phyloP scores from a whole-genome alignment of 2,888 invertebrate genomes.

The Eupeodes latifasciatus region DNA sequence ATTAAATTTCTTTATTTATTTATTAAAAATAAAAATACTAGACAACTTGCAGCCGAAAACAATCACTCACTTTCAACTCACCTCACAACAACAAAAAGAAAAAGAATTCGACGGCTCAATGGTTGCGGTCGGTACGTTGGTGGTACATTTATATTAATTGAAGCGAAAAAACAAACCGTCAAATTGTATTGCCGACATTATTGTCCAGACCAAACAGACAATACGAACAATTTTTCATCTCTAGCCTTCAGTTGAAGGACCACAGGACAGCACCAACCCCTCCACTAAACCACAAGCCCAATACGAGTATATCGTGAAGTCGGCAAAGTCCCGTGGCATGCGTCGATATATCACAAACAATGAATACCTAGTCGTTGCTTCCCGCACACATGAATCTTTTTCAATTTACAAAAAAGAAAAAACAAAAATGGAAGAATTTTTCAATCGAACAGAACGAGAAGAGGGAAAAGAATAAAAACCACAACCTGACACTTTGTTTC shows the following conservation, averaged over 20 bases:
- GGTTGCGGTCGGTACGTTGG: slow-evolving; percentile 11
- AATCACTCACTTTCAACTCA: slow-evolving; percentile 26
- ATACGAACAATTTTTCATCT: slow-evolving; percentile 71
- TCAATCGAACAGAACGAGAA: not conserved
- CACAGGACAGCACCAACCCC: not conserved
- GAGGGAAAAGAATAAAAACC: slow-evolving; percentile 21
- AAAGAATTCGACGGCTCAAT: not conserved
- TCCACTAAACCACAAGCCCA: slow-evolving; percentile 24
- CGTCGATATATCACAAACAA: slow-evolving; percentile 43
- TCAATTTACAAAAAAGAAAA: slow-evolving; percentile 30
- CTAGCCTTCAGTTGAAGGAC: slow-evolving; percentile 11
- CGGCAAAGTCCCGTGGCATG: not conserved
- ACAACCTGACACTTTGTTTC: slow-evolving; percentile 53
- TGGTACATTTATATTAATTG: slow-evolving; percentile 69
- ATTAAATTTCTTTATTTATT: slow-evolving; percentile 30
- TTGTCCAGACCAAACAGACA: slow-evolving; percentile 53
- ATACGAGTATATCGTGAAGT: not conserved
- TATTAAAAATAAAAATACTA: not conserved
- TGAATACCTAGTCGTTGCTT: slow-evolving; percentile 1
- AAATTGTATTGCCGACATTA: slow-evolving; percentile 60
- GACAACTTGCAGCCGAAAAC: not conserved
- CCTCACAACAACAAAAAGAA: not conserved
- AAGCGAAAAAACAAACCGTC: slow-evolving; percentile 72
- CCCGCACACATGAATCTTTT: slow-evolving; percentile 42
- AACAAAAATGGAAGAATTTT: not conserved